Evolutionary conservation across 1,140 invertebrate genomes (phyloP).

Genomic region (Riptortus pedestris): DNA sequence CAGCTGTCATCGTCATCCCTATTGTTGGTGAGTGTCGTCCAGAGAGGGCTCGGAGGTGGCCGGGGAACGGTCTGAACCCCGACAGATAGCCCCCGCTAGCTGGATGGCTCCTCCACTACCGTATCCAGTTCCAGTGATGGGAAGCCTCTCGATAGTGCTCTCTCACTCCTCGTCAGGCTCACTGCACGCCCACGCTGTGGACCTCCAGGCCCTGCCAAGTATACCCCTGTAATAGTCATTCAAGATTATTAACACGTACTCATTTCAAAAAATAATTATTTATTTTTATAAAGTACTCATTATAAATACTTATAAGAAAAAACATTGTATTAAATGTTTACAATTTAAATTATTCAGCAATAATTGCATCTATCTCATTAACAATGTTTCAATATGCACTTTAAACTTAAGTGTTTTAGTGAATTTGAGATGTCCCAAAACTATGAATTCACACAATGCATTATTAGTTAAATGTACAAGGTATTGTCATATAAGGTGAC

Average conservation of each 20-base stretch:
- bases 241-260: conserved; percentile 10
- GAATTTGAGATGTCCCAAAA: too few relatives aligned
- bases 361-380: too few relatives aligned
- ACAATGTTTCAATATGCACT: too few relatives aligned
- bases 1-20: conserved; percentile 10
- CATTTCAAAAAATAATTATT: background rate
- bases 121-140: conserved; percentile 67
- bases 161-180: conserved; percentile 50
- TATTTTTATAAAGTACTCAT: too few relatives aligned
- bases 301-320: too few relatives aligned
- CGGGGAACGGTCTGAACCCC: background rate
- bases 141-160: conserved; percentile 50
- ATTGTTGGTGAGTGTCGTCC: conserved; percentile 19
- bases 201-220: conserved; percentile 29
- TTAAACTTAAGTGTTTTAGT: too few relatives aligned
- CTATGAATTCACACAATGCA: too few relatives aligned
- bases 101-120: conserved; percentile 61
- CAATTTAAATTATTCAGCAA: too few relatives aligned
- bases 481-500: too few relatives aligned
- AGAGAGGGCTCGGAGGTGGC: conserved; percentile 8
- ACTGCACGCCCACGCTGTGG: conserved; percentile 44
- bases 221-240: conserved; percentile 31
- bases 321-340: too few relatives aligned
- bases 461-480: too few relatives aligned
- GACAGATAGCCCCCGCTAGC: conserved; percentile 6